Evolutionary conservation across 2,797 vertebrate species (phyloP).

Genomic region (Sebastes taczanowskii): DNA sequence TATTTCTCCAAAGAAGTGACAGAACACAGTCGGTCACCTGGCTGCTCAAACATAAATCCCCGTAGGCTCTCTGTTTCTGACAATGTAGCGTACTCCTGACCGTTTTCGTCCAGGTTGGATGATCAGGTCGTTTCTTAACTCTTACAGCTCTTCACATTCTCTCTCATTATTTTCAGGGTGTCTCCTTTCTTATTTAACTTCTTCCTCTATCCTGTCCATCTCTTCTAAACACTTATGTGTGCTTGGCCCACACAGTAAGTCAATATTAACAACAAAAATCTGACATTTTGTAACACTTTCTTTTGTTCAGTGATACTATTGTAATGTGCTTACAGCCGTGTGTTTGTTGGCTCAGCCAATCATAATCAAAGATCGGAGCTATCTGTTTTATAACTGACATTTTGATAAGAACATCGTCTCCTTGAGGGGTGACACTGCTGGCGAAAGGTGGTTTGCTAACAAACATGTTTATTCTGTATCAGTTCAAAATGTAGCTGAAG

Average conservation of each 20-base stretch:
- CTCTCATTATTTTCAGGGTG: neutral
- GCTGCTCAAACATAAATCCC: neutral
- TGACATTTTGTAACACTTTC: neutral
- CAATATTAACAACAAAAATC: neutral
- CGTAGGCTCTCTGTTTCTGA: neutral
- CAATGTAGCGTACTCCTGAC: neutral
- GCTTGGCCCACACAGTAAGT: neutral
- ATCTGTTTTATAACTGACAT: neutral
- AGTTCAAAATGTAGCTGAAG: neutral
- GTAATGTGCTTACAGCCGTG: neutral
- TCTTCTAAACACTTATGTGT: neutral
- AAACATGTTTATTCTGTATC: neutral
- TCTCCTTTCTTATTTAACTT: neutral
- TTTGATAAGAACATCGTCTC: neutral
- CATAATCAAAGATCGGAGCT: neutral
- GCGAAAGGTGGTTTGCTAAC: neutral
- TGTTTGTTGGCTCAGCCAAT: neutral
- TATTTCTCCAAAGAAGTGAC: too few relatives aligned
- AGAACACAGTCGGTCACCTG: too few relatives aligned
- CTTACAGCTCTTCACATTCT: neutral
- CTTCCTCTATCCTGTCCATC: neutral
- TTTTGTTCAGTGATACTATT: neutral
- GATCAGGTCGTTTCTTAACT: neutral
- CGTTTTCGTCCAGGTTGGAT: neutral
- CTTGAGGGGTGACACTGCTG: constrained; percentile 4